These are phyloP conservation scores for Ianthella basta DNA, from an alignment of 37 sponge, comb jelly and placozoan genomes.

Conservation along the genomic window DNA sequence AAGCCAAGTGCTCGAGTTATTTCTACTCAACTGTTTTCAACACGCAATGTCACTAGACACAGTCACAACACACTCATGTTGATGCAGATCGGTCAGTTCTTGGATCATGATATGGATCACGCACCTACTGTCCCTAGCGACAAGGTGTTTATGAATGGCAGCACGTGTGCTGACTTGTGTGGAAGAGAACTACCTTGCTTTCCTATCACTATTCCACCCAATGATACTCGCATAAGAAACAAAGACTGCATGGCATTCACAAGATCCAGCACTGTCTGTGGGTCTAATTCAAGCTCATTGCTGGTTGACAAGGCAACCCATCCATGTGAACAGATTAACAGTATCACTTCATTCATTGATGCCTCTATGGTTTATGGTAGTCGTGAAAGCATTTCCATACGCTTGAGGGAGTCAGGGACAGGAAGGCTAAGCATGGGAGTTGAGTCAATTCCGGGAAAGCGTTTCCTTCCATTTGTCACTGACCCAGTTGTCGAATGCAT, in stretches of 20 bases:
- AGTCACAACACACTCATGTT: constrained; percentile 68
- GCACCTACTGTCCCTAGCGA: constrained; percentile 55
- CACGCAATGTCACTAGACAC: constrained; percentile 21
- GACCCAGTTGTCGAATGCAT: constrained; percentile 13
- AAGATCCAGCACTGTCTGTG: constrained; percentile 80
- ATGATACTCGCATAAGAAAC: constrained; percentile 60
- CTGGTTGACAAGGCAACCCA: constrained; percentile 41
- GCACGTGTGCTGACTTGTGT: constrained; percentile 65
- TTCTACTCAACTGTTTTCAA: constrained; percentile 32
- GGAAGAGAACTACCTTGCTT: constrained; percentile 71
- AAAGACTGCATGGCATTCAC: constrained; percentile 69
- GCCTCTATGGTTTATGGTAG: constrained; percentile 77
- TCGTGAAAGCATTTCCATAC: constrained; percentile 4
- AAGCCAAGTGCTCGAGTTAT: constrained; percentile 71
- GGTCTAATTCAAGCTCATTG: constrained; percentile 68
- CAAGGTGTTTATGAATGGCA: constrained; percentile 30
- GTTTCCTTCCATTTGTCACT: constrained; percentile 65
- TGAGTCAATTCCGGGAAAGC: constrained; percentile 36
- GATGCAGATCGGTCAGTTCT: constrained; percentile 89
- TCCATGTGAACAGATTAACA: constrained; percentile 79
- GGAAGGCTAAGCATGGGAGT: constrained; percentile 42
- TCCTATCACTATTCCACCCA: constrained; percentile 68
- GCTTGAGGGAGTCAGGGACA: constrained; percentile 41
- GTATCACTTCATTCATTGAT: constrained; percentile 81
- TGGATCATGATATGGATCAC: constrained; percentile 83